phyloP scores from a whole-genome alignment of 2,113 vertebrate genomes.

The Neodon shergylaensis region DNA sequence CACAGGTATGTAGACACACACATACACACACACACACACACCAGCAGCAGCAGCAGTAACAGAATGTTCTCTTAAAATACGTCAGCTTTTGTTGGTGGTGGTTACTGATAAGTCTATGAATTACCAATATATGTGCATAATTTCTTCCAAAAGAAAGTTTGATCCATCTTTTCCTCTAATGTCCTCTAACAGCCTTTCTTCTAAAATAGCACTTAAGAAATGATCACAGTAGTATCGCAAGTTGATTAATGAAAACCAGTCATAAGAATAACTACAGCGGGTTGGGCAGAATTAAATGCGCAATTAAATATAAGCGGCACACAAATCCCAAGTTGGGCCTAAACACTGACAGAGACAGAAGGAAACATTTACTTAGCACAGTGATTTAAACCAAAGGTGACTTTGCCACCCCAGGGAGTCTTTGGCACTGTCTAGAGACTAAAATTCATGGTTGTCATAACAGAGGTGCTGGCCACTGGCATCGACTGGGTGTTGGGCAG shows the following conservation, averaged over 20 bases:
- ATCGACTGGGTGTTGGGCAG: neutral
- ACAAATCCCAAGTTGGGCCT: neutral
- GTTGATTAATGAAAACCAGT: conserved; percentile 39
- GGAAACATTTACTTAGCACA: neutral
- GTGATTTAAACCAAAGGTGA: neutral
- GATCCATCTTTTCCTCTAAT: neutral
- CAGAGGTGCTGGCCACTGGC: neutral
- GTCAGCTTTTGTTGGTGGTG: neutral
- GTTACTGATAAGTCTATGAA: neutral
- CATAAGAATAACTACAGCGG: neutral
- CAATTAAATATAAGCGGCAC: conserved; percentile 12
- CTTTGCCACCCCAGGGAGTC: neutral
- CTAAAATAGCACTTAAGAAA: neutral
- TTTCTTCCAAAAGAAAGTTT: neutral
- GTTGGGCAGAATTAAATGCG: neutral
- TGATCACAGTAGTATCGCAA: neutral
- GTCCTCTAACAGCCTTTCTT: neutral
- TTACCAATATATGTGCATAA: neutral
- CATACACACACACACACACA: neutral
- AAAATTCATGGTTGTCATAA: neutral
- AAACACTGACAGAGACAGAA: conserved; percentile 20
- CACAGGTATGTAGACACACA: neutral
- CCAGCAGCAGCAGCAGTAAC: neutral
- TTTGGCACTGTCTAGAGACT: neutral
- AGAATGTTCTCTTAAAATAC: neutral